Percentiles rank a stretch among this genome's conserved stretches.
phyloP scores from a whole-genome alignment of 2,888 invertebrate genomes.

The Cheilosia vernalis region DNA sequence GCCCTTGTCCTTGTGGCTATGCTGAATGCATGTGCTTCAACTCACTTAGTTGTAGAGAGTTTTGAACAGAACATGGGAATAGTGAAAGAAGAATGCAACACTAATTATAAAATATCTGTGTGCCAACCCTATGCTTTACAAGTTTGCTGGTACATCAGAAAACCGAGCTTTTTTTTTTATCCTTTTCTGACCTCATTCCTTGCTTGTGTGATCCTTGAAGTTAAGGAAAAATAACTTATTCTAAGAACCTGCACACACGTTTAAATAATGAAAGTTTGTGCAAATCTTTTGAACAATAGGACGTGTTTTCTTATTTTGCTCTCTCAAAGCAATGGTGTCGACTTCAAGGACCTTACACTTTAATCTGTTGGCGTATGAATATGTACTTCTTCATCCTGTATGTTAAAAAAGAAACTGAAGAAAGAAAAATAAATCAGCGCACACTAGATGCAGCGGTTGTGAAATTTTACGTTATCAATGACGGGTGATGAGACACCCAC shows the following conservation, averaged over 20 bases:
- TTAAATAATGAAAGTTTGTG: constrained; percentile 50
- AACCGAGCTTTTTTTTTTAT: constrained; percentile 30
- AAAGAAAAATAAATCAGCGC: constrained; percentile 46
- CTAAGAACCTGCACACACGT: constrained; percentile 52
- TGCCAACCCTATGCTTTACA: constrained; percentile 41
- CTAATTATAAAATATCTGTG: constrained; percentile 62
- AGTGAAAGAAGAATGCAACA: constrained; percentile 48
- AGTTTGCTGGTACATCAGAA: constrained; percentile 48
- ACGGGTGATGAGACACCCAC: constrained; percentile 47
- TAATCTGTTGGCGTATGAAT: constrained; percentile 61
- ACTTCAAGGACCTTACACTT: constrained; percentile 54
- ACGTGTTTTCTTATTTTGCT: constrained; percentile 26
- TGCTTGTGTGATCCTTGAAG: constrained; percentile 51
- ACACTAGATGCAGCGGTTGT: constrained; percentile 20
- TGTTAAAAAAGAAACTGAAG: not conserved
- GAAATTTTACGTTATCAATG: constrained; percentile 46
- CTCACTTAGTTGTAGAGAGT: constrained; percentile 51
- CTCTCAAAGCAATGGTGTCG: constrained; percentile 44
- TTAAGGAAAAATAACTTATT: constrained; percentile 46
- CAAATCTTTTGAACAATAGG: constrained; percentile 43
- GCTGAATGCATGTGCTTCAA: constrained; percentile 49
- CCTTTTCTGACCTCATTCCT: constrained; percentile 55
- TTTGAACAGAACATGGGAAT: constrained; percentile 44
- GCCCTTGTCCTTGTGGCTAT: constrained; percentile 60
- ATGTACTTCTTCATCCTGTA: constrained; percentile 21